Percentiles rank a stretch among this genome's conserved stretches.
These are phyloP conservation scores for Plestiodon gilberti DNA, from an alignment of 2,113 vertebrate genomes.

Conservation along the genomic window DNA sequence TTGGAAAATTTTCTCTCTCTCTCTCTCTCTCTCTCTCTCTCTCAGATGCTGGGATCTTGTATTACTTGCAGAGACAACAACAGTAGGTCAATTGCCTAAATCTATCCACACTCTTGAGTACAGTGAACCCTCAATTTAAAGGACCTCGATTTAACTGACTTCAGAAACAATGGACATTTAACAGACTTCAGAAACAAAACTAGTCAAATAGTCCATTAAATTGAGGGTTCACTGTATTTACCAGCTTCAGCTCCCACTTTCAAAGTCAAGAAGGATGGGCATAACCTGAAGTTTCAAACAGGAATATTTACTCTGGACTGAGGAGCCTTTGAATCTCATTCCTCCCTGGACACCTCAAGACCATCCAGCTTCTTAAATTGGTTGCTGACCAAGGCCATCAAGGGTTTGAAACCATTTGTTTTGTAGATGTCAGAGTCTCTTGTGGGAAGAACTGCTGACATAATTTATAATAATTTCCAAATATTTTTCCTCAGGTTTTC, in stretches of 20 bases:
- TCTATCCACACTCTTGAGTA: not conserved
- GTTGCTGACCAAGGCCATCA: not conserved
- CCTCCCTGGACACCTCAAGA: not conserved
- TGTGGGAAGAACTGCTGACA: not conserved
- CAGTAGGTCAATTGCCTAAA: not conserved
- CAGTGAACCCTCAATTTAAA: too few relatives aligned
- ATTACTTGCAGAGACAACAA: not conserved
- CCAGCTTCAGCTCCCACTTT: not conserved
- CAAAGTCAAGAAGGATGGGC: not conserved
- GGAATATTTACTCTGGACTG: not conserved
- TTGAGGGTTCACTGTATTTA: too few relatives aligned
- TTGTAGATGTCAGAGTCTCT: not conserved
- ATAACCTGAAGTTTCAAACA: not conserved
- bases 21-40: not conserved
- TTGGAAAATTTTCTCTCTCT: not conserved
- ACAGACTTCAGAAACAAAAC: too few relatives aligned
- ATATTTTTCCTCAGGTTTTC: not conserved
- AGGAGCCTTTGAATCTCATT: not conserved
- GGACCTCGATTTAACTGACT: too few relatives aligned
- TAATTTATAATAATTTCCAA: conserved; percentile 1
- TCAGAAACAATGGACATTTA: too few relatives aligned
- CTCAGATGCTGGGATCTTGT: not conserved
- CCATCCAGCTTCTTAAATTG: not conserved
- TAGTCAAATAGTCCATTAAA: too few relatives aligned
- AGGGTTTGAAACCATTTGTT: not conserved